Evolutionary conservation across 1,140 invertebrate genomes (phyloP), one percentile per base, ranked within the genome.

Genomic region (Drosophila bifasciata): DNA sequence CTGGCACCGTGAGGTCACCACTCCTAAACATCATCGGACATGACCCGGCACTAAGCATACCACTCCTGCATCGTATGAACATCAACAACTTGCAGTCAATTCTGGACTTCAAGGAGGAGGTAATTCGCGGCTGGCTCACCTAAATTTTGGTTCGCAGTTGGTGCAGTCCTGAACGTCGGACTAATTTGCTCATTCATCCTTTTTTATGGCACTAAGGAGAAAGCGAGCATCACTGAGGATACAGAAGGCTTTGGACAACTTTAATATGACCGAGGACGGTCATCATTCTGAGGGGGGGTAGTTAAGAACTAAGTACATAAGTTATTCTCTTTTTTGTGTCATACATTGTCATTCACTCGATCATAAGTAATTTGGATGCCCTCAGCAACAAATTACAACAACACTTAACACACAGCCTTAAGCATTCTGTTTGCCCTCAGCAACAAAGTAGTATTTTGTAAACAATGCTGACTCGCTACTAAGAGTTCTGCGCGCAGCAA

Each of bases 231-330:
- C 55, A 15, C 17, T 13, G 16, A 23, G 17, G 41, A 32, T 58
- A 21, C 28, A 58, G 25, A 9, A 32, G 25, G 25, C 36, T 9
- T 32, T 58, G 13, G 25, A 58, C 19, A 58, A 58, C 11, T 58
- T 58, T 21, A 48, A 11, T 16, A 39, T 58, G 44, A 32, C 56
- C 44, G 55, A 46, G 55, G 55, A 46, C 55, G 44, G 41, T 32
- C 55, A 57, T 28, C 25, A 43, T 57, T 19, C 55, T 57, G 41
- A 45, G 55, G 55, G n/a, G n/a, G 41, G 55, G 55, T 11, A 23
- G 40, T 21, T 43, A 45, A 48, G 21, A 49, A 49, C n/a, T 43
- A 43, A 43, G 23, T 23, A 23, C 23, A 23, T 1, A 59, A 59
- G 23, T 23, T 23, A 23, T 23, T 23, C 23, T 6, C 23, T 23